Evolutionary conservation across 2,797 vertebrate genomes (phyloP).

Genomic region (Onychomys arenicola): DNA sequence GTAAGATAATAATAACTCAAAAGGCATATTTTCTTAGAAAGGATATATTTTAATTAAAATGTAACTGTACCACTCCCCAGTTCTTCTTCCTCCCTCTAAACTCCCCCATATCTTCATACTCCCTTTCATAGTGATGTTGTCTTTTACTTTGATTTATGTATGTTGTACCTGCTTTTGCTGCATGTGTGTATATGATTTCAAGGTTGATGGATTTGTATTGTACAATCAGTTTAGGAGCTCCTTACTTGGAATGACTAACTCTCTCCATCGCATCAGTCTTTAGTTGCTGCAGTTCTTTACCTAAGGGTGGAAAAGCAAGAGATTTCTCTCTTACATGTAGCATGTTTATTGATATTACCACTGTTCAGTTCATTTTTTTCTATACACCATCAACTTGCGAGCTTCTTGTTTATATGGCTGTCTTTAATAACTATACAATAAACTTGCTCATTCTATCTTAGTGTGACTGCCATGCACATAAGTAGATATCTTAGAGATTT

Average conservation of each 20-base stretch:
- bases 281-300: not conserved
- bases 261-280: no score
- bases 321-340: not conserved
- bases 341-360: no score
- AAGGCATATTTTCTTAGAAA: not conserved
- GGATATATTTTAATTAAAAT: not conserved
- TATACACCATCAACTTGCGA: not conserved
- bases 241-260: not conserved
- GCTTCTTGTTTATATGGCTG: slow-evolving; percentile 12
- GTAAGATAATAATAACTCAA: not conserved
- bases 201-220: not conserved
- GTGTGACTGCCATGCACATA: not conserved
- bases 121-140: not conserved
- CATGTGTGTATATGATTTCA: not conserved
- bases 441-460: not conserved
- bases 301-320: no score
- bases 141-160: not conserved
- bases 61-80: not conserved
- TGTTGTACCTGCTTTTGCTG: not conserved
- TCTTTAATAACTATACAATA: not conserved
- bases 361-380: not conserved
- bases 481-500: not conserved
- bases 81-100: not conserved
- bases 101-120: not conserved
- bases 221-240: not conserved